Conservation (phyloP, 1,140 invertebrate species). For the Planococcus citri region DNA sequence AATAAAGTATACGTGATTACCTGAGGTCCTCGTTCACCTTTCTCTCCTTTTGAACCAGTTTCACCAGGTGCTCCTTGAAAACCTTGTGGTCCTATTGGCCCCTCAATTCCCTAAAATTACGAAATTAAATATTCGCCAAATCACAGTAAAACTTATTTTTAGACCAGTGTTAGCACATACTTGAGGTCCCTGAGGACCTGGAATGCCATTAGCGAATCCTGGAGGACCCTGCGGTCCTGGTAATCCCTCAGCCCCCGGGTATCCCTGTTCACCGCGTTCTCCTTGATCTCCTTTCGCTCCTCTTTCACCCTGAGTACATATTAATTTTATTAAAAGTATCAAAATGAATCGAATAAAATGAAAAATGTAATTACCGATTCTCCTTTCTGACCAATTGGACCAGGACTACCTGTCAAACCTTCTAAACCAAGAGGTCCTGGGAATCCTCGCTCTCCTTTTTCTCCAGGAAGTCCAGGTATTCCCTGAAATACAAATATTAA, state of each 20-base stretch:
- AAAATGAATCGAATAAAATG: background rate
- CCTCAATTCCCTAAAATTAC: constrained; percentile 1
- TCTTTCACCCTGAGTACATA: constrained; percentile 20
- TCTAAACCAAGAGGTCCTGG: background rate
- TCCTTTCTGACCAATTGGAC: background rate
- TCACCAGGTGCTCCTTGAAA: constrained; percentile 25
- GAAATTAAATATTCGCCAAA: background rate
- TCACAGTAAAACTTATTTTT: background rate
- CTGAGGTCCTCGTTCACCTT: background rate
- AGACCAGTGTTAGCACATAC: too few relatives aligned
- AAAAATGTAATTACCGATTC: background rate
- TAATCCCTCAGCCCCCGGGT: constrained; percentile 26
- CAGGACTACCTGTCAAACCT: background rate
- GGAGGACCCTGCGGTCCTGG: constrained; percentile 31
- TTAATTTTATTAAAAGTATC: background rate
- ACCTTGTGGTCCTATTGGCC: background rate
- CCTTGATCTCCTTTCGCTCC: constrained; percentile 29
- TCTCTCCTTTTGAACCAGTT: background rate
- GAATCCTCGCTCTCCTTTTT: background rate
- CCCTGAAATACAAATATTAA: constrained; percentile 9
- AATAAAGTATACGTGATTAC: background rate
- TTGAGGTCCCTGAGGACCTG: constrained; percentile 31
- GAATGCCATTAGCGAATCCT: constrained; percentile 21
- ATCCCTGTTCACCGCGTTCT: constrained; percentile 32
- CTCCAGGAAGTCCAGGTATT: background rate